Conservation (phyloP, 1,140 invertebrate species). For the Drosophila ambigua region DNA sequence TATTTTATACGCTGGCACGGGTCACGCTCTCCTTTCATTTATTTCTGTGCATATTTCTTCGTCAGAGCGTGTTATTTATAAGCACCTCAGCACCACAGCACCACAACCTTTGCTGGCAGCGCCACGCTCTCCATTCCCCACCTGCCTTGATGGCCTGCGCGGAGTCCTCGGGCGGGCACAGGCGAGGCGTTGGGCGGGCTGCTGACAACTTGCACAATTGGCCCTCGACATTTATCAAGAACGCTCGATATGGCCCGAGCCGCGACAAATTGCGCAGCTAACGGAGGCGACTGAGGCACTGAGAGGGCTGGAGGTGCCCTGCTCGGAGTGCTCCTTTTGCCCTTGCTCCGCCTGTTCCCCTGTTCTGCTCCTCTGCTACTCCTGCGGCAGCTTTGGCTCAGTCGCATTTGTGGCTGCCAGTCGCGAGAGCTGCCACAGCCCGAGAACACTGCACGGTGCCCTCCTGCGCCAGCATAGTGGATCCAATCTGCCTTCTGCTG, state of each 20-base stretch:
- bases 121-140: no score
- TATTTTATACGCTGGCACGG: slow-evolving; percentile 36
- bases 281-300: slow-evolving; percentile 20
- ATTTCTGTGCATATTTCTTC: slow-evolving; percentile 20
- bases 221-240: slow-evolving; percentile 47
- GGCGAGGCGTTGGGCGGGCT: no score
- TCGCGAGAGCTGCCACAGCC: background rate
- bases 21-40: slow-evolving; percentile 52
- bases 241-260: slow-evolving; percentile 20
- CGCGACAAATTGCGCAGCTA: slow-evolving; percentile 58
- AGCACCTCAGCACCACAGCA: background rate
- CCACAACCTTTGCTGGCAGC: no score
- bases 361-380: no score
- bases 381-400: background rate
- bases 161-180: no score
- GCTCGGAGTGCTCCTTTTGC: background rate
- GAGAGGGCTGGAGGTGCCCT: background rate
- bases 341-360: background rate
- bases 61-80: slow-evolving; percentile 1
- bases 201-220: slow-evolving; percentile 28
- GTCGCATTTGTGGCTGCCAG: slow-evolving; percentile 18
- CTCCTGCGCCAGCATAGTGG: background rate
- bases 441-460: no score
- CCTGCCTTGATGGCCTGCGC: no score
- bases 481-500: background rate